phyloP scores from a whole-genome alignment of 2,797 vertebrate species.

The Peromyscus eremicus region DNA sequence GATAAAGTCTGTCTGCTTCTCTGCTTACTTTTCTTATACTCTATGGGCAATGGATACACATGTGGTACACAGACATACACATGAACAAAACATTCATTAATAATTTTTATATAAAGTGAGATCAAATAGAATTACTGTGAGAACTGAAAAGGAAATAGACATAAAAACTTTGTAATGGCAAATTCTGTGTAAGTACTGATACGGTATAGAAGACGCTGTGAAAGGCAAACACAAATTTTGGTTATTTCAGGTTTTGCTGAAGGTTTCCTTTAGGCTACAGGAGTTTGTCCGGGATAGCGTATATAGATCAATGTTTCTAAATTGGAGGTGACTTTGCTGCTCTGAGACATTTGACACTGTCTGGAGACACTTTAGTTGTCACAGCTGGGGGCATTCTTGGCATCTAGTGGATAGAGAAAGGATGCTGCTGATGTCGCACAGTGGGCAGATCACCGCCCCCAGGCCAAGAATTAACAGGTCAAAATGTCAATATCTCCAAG shows the following conservation, averaged over 20 bases:
- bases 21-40: background rate
- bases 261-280: conserved; percentile 24
- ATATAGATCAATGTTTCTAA: conserved; percentile 15
- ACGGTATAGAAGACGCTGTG: background rate
- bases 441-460: background rate
- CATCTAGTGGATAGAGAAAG: background rate
- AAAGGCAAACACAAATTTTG: conserved; percentile 16
- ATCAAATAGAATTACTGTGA: conserved; percentile 7
- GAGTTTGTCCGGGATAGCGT: background rate
- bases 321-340: background rate
- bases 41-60: background rate
- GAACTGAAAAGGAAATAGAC: conserved; percentile 10
- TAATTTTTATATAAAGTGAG: background rate
- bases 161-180: background rate
- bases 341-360: conserved; percentile 24
- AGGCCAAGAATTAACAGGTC: background rate
- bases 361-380: conserved; percentile 44
- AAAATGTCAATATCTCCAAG: conserved; percentile 32
- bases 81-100: background rate
- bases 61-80: background rate
- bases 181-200: background rate
- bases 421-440: background rate
- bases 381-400: background rate
- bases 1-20: background rate
- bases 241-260: conserved; percentile 29